Conservation (phyloP, 2,888 invertebrate genomes). For the Heteropelma amictum region DNA sequence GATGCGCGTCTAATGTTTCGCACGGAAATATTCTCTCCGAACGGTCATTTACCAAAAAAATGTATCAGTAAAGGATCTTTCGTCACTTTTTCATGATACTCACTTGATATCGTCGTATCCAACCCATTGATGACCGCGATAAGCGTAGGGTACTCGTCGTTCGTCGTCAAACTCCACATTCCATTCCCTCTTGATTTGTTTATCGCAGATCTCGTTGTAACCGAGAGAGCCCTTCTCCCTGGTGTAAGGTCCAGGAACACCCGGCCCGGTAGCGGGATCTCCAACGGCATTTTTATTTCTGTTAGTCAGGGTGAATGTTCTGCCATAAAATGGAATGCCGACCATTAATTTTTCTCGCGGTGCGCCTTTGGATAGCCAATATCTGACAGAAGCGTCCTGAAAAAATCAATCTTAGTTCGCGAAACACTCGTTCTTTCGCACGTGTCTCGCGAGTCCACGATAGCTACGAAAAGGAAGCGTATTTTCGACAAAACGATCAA, state of each 20-base stretch:
- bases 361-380: conserved; percentile 81
- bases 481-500: not conserved
- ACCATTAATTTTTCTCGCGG: conserved; percentile 83
- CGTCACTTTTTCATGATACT: conserved; percentile 15
- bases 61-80: not conserved
- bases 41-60: no score
- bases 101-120: conserved; percentile 68
- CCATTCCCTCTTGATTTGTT: conserved; percentile 66
- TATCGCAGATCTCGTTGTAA: conserved; percentile 82
- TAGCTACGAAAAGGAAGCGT: not conserved
- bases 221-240: conserved; percentile 82
- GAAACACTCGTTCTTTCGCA: no score
- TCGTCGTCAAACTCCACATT: conserved; percentile 73
- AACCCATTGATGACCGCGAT: conserved; percentile 67
- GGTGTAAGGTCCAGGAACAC: conserved; percentile 83
- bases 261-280: conserved; percentile 81
- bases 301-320: conserved; percentile 82
- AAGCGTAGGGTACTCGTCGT: conserved; percentile 78
- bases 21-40: no score
- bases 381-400: conserved; percentile 78
- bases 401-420: conserved; percentile 38
- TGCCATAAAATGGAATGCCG: conserved; percentile 86
- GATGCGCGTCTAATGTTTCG: no score
- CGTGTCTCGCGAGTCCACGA: not conserved
- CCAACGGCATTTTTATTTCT: conserved; percentile 78